These are phyloP conservation scores for Dipodomys stephensi DNA, from an alignment of 2,113 vertebrate species.

Conservation along the genomic window DNA sequence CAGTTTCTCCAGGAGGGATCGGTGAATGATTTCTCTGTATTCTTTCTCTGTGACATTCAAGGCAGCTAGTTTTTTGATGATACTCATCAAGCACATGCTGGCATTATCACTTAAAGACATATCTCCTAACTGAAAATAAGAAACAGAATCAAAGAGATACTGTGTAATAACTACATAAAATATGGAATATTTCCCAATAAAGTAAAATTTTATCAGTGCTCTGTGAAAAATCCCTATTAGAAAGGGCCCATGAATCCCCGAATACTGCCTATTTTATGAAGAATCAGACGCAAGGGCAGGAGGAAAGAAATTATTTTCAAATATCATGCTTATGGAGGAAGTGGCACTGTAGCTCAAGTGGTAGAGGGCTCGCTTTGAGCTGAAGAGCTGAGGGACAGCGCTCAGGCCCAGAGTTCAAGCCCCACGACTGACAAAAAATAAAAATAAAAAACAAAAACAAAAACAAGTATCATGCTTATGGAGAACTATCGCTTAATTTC, in stretches of 20 bases:
- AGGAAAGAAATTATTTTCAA: neutral
- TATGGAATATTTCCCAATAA: neutral
- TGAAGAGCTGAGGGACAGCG: too few species aligned
- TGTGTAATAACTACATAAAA: neutral
- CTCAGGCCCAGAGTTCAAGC: too few species aligned
- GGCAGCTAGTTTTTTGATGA: conserved; percentile 89
- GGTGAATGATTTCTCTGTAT: conserved; percentile 92
- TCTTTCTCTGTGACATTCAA: conserved; percentile 88
- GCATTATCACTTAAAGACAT: conserved; percentile 97
- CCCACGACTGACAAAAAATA: too few species aligned
- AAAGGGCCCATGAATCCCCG: neutral
- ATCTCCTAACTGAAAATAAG: conserved; percentile 91
- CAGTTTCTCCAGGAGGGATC: conserved; percentile 92
- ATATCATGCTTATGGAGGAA: neutral
- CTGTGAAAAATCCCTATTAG: neutral
- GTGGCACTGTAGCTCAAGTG: too few species aligned
- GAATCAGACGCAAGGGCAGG: neutral
- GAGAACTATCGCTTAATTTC: neutral
- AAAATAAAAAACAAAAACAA: too few species aligned
- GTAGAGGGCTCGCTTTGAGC: too few species aligned
- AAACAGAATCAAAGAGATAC: conserved; percentile 29
- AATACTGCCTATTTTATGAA: neutral
- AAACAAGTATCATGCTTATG: too few species aligned
- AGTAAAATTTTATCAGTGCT: neutral
- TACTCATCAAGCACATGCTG: conserved; percentile 91